Evolutionary conservation across 1,140 invertebrate species (phyloP).

Genomic region (Ips typographus): DNA sequence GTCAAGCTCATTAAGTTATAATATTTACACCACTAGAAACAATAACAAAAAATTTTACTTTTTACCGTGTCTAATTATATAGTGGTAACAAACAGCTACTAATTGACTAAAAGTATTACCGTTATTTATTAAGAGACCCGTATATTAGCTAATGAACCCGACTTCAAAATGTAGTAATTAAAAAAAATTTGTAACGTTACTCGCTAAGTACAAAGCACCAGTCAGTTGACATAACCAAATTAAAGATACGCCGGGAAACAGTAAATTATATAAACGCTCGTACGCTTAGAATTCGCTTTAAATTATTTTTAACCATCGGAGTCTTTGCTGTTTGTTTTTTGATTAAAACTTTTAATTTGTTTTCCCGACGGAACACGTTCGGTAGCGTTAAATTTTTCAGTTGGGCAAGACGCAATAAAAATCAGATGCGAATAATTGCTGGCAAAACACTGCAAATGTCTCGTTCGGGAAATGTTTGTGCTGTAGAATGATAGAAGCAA

Average conservation of each 20-base stretch:
- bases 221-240: slow-evolving; percentile 21
- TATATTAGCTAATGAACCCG: no score
- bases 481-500: no score
- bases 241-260: slow-evolving; percentile 18
- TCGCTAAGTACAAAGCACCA: slow-evolving; percentile 11
- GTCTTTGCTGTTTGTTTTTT: slow-evolving; percentile 23
- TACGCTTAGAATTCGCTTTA: slow-evolving; percentile 21
- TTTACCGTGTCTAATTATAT: no score
- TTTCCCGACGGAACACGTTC: slow-evolving; percentile 9
- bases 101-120: no score
- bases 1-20: no score
- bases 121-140: no score
- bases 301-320: slow-evolving; percentile 27
- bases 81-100: no score
- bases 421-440: slow-evolving; percentile 4
- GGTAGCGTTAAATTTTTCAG: background rate
- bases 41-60: no score
- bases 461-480: no score
- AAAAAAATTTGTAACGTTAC: slow-evolving; percentile 1
- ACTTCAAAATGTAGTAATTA: background rate
- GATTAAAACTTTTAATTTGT: slow-evolving; percentile 22
- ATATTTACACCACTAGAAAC: no score
- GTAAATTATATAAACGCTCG: slow-evolving; percentile 23
- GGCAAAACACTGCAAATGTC: no score
- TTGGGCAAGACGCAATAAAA: slow-evolving; percentile 3